Evolutionary conservation across 1,140 invertebrate species (phyloP), one percentile per base, ranked within the genome.

Genomic region (Drosophila lowei): DNA sequence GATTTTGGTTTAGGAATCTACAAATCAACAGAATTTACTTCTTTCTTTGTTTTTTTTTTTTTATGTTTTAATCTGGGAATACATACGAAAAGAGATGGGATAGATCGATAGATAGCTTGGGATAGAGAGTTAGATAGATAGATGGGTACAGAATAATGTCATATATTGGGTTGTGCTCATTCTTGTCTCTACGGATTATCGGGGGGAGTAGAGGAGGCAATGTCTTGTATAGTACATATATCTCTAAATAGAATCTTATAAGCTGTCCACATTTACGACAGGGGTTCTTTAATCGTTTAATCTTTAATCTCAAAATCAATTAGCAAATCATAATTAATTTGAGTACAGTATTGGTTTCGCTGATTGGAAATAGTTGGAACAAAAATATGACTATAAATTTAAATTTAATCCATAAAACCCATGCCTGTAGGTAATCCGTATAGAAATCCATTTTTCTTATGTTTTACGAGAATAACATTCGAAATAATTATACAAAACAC

Each of bases 221-320:
- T 25, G 23, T 23, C 2, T 23, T 23, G 21, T 23, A 23, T 30
- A 3, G 34, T 3, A 30, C 13, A 21, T 9, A 9, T 23, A 30
- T 48, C 23, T 54, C 9, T 48, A 68, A 42, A 30, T 16, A n/a
- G 42, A 49, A 47, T 47, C 8, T 30, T 34, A 41, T 25, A 61
- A 25, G 48, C 42, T 65, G 49, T 67, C 42, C 30, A 9, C 8
- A 41, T 43, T 47, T 21, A 56, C 61, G 48, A 57, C 6, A 54
- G 16, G 8, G 38, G 9, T 25, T 62, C 18, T 34, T 60, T 13
- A 42, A 42, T 25, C 23, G 13, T n/a, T 49, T 58, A 13, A 38
- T 38, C 34, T 13, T 38, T 4, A 5, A 38, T 23, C 59, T 25
- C 8, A 2, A 46, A 47, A 4, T 38, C 28, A 67, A 65, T 38